These are phyloP conservation scores for Oncopeltus fasciatus DNA, from an alignment of 1,140 invertebrate genomes.

Conservation along the genomic window DNA sequence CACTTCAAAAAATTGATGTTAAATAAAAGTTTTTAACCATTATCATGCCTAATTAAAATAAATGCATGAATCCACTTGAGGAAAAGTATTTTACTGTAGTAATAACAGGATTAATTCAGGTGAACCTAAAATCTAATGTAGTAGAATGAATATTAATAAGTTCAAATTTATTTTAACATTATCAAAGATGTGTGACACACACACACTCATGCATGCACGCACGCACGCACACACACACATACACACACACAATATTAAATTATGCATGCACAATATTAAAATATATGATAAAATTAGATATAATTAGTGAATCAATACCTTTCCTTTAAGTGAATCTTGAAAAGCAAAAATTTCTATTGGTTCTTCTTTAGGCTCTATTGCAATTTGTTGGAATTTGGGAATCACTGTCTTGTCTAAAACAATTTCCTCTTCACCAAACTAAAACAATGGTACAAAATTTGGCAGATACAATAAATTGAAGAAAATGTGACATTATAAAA, in stretches of 20 bases:
- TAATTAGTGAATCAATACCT: not conserved
- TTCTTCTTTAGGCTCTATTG: not conserved
- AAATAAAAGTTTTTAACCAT: no score
- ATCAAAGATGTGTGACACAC: not conserved
- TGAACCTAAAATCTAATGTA: not conserved
- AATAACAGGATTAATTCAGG: no score
- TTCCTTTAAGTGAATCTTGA: not conserved
- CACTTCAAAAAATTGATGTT: no score
- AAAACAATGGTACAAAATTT: not conserved
- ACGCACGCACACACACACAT: not conserved
- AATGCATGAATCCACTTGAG: no score
- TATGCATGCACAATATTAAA: not conserved
- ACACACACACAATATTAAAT: not conserved
- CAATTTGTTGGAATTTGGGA: not conserved
- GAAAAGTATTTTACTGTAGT: no score
- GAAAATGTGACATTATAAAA: no score
- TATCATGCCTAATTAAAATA: no score
- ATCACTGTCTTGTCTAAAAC: not conserved
- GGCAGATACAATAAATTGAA: not conserved
- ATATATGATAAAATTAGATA: not conserved
- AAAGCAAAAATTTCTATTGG: not conserved
- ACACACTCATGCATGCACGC: not conserved
- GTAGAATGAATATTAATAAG: not conserved
- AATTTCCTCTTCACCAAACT: not conserved
- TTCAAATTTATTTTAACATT: not conserved